Percentiles rank a stretch among this genome's conserved stretches.
These are phyloP conservation scores for Campoplex nolae DNA, from an alignment of 2,888 invertebrate species.

Conservation along the genomic window DNA sequence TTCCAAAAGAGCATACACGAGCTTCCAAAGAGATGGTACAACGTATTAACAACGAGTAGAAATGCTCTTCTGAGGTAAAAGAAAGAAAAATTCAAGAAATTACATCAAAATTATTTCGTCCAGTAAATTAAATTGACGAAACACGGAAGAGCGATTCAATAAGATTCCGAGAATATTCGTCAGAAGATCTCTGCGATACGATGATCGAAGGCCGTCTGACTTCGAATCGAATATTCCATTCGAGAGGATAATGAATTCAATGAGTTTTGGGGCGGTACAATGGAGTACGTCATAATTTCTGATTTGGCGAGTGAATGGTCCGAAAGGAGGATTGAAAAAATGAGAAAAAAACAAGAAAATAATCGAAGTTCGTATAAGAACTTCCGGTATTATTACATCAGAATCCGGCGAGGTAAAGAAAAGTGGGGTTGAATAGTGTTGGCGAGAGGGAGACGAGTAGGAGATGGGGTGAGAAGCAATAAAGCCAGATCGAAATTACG, in stretches of 20 bases:
- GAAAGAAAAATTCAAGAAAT: too few species aligned
- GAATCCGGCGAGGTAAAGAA: constrained; percentile 12
- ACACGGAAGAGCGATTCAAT: neutral
- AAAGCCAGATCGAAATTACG: constrained; percentile 73
- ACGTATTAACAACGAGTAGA: neutral
- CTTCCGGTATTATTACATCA: constrained; percentile 62
- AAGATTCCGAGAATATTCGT: neutral
- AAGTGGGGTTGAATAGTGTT: constrained; percentile 48
- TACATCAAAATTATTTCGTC: neutral
- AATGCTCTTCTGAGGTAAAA: neutral
- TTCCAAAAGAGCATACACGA: neutral
- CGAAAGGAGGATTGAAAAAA: constrained; percentile 18
- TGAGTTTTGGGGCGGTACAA: neutral
- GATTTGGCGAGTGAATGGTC: neutral
- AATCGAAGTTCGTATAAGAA: constrained; percentile 51
- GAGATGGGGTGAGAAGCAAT: constrained; percentile 65
- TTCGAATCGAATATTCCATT: neutral
- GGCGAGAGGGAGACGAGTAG: constrained; percentile 27
- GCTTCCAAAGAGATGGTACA: neutral
- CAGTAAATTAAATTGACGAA: neutral
- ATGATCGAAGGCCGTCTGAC: neutral
- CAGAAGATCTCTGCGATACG: neutral
- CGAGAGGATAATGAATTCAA: constrained; percentile 6
- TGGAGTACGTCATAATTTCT: constrained; percentile 28
- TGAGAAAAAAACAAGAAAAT: constrained; percentile 58